These are phyloP conservation scores for Bos indicus DNA, from an alignment of 2,113 vertebrate genomes.

Conservation along the genomic window DNA sequence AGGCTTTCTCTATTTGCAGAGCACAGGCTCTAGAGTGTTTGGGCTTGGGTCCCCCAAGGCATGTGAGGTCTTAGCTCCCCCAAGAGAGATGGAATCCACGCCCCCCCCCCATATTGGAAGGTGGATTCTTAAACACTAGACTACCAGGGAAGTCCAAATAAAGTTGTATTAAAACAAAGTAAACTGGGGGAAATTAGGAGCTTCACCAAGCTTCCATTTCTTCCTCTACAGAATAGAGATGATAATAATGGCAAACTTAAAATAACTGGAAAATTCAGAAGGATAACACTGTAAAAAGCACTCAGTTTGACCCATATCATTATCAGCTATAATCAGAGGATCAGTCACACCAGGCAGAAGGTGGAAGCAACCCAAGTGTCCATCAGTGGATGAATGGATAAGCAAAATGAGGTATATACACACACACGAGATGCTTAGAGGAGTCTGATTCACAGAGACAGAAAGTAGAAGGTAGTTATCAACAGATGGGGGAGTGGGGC, in stretches of 20 bases:
- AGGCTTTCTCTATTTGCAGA: background rate
- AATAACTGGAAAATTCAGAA: background rate
- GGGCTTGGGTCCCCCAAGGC: background rate
- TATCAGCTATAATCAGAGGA: background rate
- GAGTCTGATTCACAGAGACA: background rate
- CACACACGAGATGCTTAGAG: background rate
- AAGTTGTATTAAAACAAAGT: background rate
- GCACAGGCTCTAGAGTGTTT: background rate
- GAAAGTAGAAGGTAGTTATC: background rate
- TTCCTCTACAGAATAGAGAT: background rate
- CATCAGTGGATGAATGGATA: background rate
- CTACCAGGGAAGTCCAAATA: background rate
- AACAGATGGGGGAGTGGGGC: rapidly evolving
- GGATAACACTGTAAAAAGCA: background rate
- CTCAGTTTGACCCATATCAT: background rate
- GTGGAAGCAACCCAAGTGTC: background rate
- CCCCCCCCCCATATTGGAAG: background rate
- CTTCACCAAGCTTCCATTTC: background rate
- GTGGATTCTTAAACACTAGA: background rate
- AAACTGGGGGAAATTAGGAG: background rate
- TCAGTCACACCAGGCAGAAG: background rate
- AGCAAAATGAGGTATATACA: background rate
- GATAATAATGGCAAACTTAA: background rate
- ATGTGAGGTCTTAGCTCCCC: background rate
- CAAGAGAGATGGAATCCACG: background rate